Conservation (phyloP, 2,888 invertebrate genomes). For the Geotrupes spiniger region DNA sequence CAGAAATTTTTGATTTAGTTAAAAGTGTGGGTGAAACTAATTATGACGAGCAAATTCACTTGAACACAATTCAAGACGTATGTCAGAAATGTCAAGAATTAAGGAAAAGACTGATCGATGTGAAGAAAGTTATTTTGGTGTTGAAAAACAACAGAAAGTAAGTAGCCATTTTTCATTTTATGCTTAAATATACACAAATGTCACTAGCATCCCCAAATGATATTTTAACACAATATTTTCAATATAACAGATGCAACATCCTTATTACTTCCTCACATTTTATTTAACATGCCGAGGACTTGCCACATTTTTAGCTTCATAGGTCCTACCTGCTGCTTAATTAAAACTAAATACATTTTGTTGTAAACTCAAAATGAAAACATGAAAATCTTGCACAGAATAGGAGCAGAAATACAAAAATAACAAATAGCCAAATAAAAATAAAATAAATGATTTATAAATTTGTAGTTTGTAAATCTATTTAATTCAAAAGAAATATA, state of each 20-base stretch:
- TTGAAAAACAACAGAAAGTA: slow-evolving; percentile 56
- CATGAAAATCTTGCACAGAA: too few relatives aligned
- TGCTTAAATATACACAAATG: too few relatives aligned
- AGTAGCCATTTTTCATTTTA: slow-evolving; percentile 18
- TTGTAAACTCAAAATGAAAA: too few relatives aligned
- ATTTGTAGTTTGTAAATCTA: not conserved
- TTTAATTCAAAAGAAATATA: too few relatives aligned
- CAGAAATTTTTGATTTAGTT: slow-evolving; percentile 27
- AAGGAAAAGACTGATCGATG: slow-evolving; percentile 54
- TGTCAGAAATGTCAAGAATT: slow-evolving; percentile 59
- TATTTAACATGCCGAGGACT: too few relatives aligned
- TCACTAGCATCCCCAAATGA: too few relatives aligned
- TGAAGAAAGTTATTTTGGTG: slow-evolving; percentile 52
- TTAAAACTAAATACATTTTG: too few relatives aligned
- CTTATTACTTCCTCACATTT: too few relatives aligned
- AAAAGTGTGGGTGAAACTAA: slow-evolving; percentile 17
- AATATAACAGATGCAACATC: too few relatives aligned
- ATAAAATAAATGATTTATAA: not conserved
- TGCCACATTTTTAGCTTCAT: too few relatives aligned
- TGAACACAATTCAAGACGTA: slow-evolving; percentile 53
- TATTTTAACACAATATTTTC: too few relatives aligned
- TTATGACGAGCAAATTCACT: slow-evolving; percentile 18
- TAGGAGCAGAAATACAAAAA: not conserved
- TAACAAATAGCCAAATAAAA: not conserved
- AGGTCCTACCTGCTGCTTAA: too few relatives aligned